Percentiles rank a stretch among this genome's conserved stretches.
These are phyloP conservation scores for Apteryx owenii DNA, from an alignment of 2,113 vertebrate species.

Conservation along the genomic window DNA sequence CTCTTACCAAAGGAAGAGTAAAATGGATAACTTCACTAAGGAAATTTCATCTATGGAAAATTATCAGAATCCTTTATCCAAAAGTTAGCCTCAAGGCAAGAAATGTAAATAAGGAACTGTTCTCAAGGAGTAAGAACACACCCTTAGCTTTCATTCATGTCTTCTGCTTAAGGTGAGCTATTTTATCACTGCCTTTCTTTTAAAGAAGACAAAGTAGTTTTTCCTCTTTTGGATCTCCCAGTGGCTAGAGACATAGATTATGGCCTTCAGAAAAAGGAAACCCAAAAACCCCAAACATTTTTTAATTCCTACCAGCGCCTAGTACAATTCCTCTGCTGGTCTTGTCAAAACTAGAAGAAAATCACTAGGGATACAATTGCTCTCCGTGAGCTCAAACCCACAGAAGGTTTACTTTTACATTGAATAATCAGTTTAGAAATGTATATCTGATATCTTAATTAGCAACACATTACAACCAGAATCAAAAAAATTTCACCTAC, in stretches of 20 bases:
- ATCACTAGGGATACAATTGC: neutral
- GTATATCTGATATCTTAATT: neutral
- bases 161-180: neutral
- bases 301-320: neutral
- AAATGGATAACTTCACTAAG: neutral
- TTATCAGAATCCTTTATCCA: neutral
- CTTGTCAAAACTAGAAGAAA: neutral
- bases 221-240: neutral
- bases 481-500: neutral
- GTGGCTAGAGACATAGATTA: neutral
- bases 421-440: neutral
- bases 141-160: neutral
- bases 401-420: neutral
- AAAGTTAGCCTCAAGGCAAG: neutral
- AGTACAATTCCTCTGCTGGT: neutral
- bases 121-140: neutral
- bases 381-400: neutral
- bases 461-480: neutral
- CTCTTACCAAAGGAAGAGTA: neutral
- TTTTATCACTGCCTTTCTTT: neutral
- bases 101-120: neutral
- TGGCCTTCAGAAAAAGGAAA: neutral
- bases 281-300: accelerated
- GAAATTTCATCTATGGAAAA: neutral
- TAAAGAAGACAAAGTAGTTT: neutral